Evolutionary conservation across 2,797 vertebrate species (phyloP).

Genomic region (Etheostoma perlongum): DNA sequence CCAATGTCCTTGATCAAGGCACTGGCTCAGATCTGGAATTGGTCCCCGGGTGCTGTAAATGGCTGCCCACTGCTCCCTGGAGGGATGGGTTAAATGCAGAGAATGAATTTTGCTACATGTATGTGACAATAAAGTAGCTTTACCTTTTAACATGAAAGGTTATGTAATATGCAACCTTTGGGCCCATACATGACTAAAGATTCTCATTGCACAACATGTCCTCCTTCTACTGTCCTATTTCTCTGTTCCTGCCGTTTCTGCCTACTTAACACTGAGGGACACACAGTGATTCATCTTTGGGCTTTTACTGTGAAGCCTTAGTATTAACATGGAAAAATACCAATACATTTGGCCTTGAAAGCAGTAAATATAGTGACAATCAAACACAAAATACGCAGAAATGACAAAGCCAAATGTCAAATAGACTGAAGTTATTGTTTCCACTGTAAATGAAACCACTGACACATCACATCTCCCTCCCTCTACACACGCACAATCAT

Average conservation of each 20-base stretch:
- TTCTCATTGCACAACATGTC: constrained; percentile 17
- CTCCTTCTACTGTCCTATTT: constrained; percentile 20
- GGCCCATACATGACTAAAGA: constrained; percentile 2
- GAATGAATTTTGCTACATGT: no score
- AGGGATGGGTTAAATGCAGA: no score
- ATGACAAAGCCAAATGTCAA: constrained; percentile 31
- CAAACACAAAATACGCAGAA: constrained; percentile 21
- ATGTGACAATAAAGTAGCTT: no score
- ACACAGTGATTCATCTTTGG: constrained; percentile 51
- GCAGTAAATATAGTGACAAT: constrained; percentile 1
- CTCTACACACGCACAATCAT: constrained; percentile 26
- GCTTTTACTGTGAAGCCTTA: constrained; percentile 26
- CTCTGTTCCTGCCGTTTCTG: constrained; percentile 37
- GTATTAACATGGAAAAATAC: constrained; percentile 43
- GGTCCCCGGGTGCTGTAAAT: no score
- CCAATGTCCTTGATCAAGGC: no score
- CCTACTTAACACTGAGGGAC: constrained; percentile 13
- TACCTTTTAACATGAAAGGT: neutral
- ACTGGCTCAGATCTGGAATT: no score
- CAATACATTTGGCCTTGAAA: constrained; percentile 12
- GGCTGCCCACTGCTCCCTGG: no score
- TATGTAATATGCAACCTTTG: constrained; percentile 18
- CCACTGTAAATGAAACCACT: constrained; percentile 71
- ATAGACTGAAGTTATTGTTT: constrained; percentile 70
- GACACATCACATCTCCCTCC: constrained; percentile 51